Percentiles rank a stretch among this genome's conserved stretches.
phyloP scores from a whole-genome alignment of 1,140 invertebrate species.

The Mycetomoellerius zeteki region DNA sequence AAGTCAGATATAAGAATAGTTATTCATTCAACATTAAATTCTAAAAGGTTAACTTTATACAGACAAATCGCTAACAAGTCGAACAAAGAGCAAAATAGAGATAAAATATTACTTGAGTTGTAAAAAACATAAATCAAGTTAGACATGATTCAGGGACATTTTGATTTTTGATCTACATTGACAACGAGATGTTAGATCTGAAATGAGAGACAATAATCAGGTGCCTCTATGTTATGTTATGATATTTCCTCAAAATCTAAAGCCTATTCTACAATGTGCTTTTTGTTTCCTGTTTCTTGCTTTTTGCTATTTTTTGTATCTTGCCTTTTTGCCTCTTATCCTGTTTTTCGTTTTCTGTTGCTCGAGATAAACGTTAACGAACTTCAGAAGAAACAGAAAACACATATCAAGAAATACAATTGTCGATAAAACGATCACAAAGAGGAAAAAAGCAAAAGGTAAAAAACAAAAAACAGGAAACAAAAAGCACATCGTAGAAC shows the following conservation, averaged over 20 bases:
- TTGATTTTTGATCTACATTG: neutral
- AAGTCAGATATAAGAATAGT: constrained; percentile 8
- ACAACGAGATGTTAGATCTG: neutral
- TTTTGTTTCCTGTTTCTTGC: too few relatives aligned
- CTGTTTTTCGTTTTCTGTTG: too few relatives aligned
- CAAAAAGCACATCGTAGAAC: too few relatives aligned
- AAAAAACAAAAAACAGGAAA: too few relatives aligned
- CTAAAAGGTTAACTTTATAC: neutral
- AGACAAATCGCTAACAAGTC: neutral
- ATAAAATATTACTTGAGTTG: neutral
- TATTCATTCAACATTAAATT: neutral
- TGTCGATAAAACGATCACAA: too few relatives aligned
- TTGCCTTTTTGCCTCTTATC: too few relatives aligned
- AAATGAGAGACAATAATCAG: neutral
- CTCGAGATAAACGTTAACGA: too few relatives aligned
- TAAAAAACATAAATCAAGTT: neutral
- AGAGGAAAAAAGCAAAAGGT: too few relatives aligned
- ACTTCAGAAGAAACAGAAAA: too few relatives aligned
- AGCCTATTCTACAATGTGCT: too few relatives aligned
- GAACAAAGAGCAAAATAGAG: neutral
- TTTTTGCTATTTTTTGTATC: too few relatives aligned
- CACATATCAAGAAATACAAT: too few relatives aligned
- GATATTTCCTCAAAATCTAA: neutral
- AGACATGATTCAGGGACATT: neutral
- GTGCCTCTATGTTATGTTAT: neutral